Percentiles rank a stretch among this genome's conserved stretches.
These are phyloP conservation scores for Zaprionus bogoriensis DNA, from an alignment of 2,888 invertebrate species.

Conservation along the genomic window DNA sequence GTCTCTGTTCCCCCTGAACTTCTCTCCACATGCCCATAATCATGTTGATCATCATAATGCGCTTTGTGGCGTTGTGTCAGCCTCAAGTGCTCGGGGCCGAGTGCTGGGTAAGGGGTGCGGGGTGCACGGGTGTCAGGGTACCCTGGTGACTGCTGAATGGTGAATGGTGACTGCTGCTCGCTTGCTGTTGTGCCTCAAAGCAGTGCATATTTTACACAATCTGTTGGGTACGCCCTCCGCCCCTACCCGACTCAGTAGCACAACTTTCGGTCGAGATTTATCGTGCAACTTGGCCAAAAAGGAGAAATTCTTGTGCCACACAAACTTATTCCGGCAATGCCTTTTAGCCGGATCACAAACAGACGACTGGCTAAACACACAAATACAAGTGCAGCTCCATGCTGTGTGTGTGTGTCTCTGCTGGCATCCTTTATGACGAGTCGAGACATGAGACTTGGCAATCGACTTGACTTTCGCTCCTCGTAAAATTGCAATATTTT, in stretches of 20 bases:
- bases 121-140: slow-evolving; percentile 2
- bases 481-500: slow-evolving; percentile 8
- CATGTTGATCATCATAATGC: slow-evolving; percentile 71
- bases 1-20: neutral
- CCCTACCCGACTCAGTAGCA: neutral
- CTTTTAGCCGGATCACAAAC: slow-evolving; percentile 46
- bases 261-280: slow-evolving; percentile 69
- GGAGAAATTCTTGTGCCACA: slow-evolving; percentile 41
- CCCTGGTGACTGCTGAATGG: slow-evolving; percentile 17
- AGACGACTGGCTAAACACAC: slow-evolving; percentile 10
- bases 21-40: slow-evolving; percentile 26
- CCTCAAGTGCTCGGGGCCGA: slow-evolving; percentile 45
- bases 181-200: slow-evolving; percentile 36
- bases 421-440: slow-evolving; percentile 1
- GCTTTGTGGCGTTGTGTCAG: slow-evolving; percentile 67
- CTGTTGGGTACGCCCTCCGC: slow-evolving; percentile 14
- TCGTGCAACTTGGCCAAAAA: slow-evolving; percentile 59
- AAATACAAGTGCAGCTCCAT: neutral
- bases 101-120: too few relatives aligned
- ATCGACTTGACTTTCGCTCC: slow-evolving; percentile 1
- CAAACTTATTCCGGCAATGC: slow-evolving; percentile 63
- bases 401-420: neutral
- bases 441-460: slow-evolving; percentile 27
- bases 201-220: slow-evolving; percentile 71
- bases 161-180: slow-evolving; percentile 16